A percentile compares a stretch with the other conserved stretches of the same genome.
Conservation (phyloP, 2,797 vertebrate genomes). For the Hydrophis major region DNA sequence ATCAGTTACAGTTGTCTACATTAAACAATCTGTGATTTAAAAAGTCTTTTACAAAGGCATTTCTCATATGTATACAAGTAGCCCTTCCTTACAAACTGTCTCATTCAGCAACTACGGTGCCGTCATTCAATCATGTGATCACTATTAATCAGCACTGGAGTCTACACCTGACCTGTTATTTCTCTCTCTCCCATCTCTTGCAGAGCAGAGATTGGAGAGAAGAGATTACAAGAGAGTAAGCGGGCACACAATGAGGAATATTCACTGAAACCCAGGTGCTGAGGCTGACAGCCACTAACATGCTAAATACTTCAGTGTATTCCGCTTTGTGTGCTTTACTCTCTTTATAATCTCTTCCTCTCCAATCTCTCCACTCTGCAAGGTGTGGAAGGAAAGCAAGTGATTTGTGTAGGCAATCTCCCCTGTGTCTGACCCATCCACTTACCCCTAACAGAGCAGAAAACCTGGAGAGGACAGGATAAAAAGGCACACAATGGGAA, state of each 20-base stretch:
- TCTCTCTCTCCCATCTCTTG: background rate
- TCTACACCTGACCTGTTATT: background rate
- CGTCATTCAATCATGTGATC: background rate
- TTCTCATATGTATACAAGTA: background rate
- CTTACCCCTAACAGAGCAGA: background rate
- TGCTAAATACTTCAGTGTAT: background rate
- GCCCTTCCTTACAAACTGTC: background rate
- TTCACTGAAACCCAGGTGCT: background rate
- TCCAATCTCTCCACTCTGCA: background rate
- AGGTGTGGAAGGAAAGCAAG: background rate
- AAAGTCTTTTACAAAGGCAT: background rate
- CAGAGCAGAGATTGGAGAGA: background rate
- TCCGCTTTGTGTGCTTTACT: background rate
- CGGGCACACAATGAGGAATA: background rate
- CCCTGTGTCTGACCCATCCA: background rate
- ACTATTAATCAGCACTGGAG: background rate
- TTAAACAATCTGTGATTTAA: background rate
- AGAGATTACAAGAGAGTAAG: background rate
- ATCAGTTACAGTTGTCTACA: background rate
- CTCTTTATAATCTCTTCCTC: background rate
- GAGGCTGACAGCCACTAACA: background rate
- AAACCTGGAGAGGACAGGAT: background rate
- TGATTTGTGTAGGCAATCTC: background rate
- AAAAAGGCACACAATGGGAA: background rate
- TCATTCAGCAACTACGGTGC: background rate